A percentile compares a stretch with the other conserved stretches of the same genome.
Conservation (phyloP, 1,140 invertebrate species). For the Lepidurus apus region DNA sequence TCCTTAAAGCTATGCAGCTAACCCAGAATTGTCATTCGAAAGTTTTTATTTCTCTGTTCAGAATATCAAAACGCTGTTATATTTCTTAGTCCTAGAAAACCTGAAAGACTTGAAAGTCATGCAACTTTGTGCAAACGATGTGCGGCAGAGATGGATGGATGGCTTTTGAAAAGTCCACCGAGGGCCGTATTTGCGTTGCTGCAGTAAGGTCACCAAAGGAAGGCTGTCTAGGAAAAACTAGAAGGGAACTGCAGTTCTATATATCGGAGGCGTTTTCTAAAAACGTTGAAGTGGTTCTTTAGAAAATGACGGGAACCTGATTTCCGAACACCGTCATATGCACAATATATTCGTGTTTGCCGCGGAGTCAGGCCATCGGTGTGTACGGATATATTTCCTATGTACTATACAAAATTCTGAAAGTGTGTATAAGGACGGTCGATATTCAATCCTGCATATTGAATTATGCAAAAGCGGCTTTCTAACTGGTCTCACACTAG, state of each 20-base stretch:
- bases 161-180: not conserved
- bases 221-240: not conserved
- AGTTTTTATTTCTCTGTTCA: not conserved
- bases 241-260: not conserved
- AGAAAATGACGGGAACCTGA: not conserved
- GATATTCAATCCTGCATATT: not conserved
- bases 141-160: not conserved
- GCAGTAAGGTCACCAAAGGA: not conserved
- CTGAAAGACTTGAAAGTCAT: not conserved
- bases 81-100: not conserved
- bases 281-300: not conserved
- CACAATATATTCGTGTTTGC: not conserved
- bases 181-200: not conserved
- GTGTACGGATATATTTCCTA: too few relatives aligned
- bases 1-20: too few relatives aligned
- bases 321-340: not conserved
- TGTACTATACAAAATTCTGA: too few relatives aligned
- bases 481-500: not conserved
- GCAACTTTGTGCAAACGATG: not conserved
- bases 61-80: not conserved
- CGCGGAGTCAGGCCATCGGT: not conserved
- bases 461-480: constrained; percentile 8
- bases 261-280: not conserved
- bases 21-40: not conserved
- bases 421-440: not conserved